Percentiles rank a stretch among this genome's conserved stretches.
Evolutionary conservation across 1,140 invertebrate genomes (phyloP).

Genomic region (Heliconius congener): DNA sequence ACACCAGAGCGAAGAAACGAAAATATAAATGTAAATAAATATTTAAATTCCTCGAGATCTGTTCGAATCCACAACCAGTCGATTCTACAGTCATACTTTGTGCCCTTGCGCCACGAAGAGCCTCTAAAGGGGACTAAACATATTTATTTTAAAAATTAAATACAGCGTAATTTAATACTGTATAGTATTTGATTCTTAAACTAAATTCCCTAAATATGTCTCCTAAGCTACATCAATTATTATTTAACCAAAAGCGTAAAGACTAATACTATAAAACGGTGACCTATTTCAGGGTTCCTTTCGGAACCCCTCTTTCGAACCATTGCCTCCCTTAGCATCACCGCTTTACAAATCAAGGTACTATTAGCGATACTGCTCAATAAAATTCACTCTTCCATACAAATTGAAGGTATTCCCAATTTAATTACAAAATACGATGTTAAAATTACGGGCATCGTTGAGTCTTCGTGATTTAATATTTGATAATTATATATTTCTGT

Average conservation of each 20-base stretch:
- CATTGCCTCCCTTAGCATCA: constrained; percentile 14
- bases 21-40: too few relatives aligned
- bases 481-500: constrained; percentile 1
- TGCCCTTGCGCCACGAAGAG: too few relatives aligned
- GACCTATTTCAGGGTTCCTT: constrained; percentile 8
- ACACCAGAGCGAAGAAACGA: too few relatives aligned
- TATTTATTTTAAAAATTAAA: too few relatives aligned
- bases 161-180: too few relatives aligned
- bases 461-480: constrained; percentile 4
- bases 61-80: too few relatives aligned
- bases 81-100: too few relatives aligned
- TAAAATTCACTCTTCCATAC: constrained; percentile 23
- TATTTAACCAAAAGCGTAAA: not conserved
- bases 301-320: constrained; percentile 9
- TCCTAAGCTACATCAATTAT: too few relatives aligned
- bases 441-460: not conserved
- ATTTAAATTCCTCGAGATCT: too few relatives aligned
- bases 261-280: constrained; percentile 2
- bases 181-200: too few relatives aligned
- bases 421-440: constrained; percentile 15
- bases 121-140: too few relatives aligned
- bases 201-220: too few relatives aligned
- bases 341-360: constrained; percentile 15
- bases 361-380: constrained; percentile 5
- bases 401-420: constrained; percentile 19